Evolutionary conservation across 2,888 invertebrate species (phyloP), one percentile per base, ranked within the genome.

Genomic region (Nematopogon swammerdamellus): DNA sequence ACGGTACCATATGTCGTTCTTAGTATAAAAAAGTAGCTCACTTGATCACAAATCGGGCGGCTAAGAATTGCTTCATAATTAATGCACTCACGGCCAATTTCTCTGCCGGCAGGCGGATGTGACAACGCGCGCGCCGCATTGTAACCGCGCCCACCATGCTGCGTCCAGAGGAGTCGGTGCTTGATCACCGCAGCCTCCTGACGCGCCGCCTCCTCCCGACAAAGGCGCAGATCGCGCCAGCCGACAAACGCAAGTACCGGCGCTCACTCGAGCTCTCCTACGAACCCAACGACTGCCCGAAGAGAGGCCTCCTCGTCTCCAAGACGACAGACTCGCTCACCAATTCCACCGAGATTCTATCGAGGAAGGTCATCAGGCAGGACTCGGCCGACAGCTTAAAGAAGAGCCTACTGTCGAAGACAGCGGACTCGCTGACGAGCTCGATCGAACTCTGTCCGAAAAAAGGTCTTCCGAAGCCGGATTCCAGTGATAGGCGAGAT

Each of bases 101-200:
- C 11, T 36, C 8, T 36, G 36, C 11, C 36, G 11, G 36, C 72
- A 79, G 77, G 77, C 62, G 70, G 64, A 62, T 63, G 60, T 57
- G 58, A 59, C 57, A 57, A 62, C 60, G 69, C 68, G 70, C 72
- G 70, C 66, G 62, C 57, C 57, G 54, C 61, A 60, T 60, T 61
- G 59, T 65, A 36, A 14, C 36, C 70, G 67, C 72, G 72, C 65
- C 66, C 64, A 67, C 59, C 59, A 79, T 79, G 79, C 68, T 79
- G 67, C 77, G 79, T 57, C 79, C 79, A 57, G 79, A 79, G 61
- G 79, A 79, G 61, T 79, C 79, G 49, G 77, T 79, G n/a, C 77
- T 79, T 73, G 79, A 79, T 62, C 79, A 79, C 59, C 76, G 79
- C 66, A 77, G 75, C 68, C 68, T 79, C 52, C 69, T 77, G 54